Base-by-base conservation (phyloP, 2,113 vertebrate genomes). In the Spheniscus mendiculus region DNA sequence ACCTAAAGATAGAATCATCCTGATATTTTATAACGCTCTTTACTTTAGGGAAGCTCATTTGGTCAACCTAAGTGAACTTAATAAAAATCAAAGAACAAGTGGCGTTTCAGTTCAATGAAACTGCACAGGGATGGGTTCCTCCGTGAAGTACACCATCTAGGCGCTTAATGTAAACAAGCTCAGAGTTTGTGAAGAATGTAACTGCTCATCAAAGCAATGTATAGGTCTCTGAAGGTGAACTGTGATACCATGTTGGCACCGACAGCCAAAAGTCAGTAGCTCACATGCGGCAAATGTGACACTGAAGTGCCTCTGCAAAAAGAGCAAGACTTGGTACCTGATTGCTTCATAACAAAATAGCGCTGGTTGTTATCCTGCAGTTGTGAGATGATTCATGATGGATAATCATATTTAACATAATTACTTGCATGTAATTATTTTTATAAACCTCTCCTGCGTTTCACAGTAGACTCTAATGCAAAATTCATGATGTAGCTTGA, bases 71-170 rank as follows among this genome's bases (percentile, higher is more conserved):
- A 97, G 94, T 96, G 88, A 96, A 97, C 92, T 97, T 97, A 98
- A 98, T 98, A 98, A 98, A 98, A 97, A 73, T 96, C 61, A 76
- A 98, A 96, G 89, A 98, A 91, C 62, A 86, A 98, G 93, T 62
- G 82, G 58, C 1, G 79, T 93, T 97, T 85, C 94, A 85, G 63
- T 97, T 96, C 90, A 86, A 91, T 97, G 87, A 85, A 93, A 87
- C 96, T 92, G 83, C 69, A 36, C 50, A 92, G 71, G 87, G 71
- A 29, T 8, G 50, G 79, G 70, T 80, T 96, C 83, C 71, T 94
- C 2, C 8, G 32, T 52, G n/a, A 73, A 38, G 62, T 93, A 79
- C 29, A 52, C 40, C 13, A 17, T 59, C 30, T 25, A 34, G 44
- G 83, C 0, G 0, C 86, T 86, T 84, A 66, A 32, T 49, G 49